Conservation (phyloP, 2,797 vertebrate species). For the Anniella stebbinsi region DNA sequence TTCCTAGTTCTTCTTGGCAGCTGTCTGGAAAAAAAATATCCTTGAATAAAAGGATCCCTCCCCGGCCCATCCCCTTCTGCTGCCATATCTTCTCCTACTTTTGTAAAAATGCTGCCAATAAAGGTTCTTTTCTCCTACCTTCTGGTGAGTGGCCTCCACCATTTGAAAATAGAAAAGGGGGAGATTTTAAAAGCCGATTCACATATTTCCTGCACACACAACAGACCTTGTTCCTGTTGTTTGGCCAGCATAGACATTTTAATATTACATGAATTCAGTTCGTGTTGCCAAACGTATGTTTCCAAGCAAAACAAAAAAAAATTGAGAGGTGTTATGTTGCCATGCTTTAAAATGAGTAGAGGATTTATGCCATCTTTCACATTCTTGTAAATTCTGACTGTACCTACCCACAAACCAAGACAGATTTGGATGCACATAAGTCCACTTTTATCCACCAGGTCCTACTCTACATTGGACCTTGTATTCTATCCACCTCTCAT, state of each 20-base stretch:
- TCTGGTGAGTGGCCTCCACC: not conserved
- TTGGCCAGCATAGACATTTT: not conserved
- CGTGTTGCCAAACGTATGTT: not conserved
- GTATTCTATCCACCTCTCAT: no score
- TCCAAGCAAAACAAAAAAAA: no score
- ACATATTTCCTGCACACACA: not conserved
- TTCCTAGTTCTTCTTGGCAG: not conserved
- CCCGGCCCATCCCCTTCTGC: not conserved
- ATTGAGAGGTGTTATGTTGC: no score
- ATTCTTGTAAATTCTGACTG: not conserved
- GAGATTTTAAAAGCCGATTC: no score
- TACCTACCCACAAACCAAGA: not conserved
- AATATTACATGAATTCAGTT: not conserved
- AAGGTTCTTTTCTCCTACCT: not conserved
- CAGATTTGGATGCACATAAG: not conserved
- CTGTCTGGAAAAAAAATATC: not conserved
- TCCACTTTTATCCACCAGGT: not conserved
- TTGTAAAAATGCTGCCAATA: not conserved
- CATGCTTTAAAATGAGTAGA: not conserved
- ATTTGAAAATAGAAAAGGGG: not conserved
- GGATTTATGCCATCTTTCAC: not conserved
- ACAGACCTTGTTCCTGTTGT: not conserved
- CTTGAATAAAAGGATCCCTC: not conserved
- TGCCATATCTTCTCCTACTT: not conserved
- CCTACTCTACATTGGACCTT: not conserved